Percentiles rank a stretch among this genome's conserved stretches.
These are phyloP conservation scores for Knipowitschia caucasica DNA, from an alignment of 2,797 vertebrate species.

Conservation along the genomic window DNA sequence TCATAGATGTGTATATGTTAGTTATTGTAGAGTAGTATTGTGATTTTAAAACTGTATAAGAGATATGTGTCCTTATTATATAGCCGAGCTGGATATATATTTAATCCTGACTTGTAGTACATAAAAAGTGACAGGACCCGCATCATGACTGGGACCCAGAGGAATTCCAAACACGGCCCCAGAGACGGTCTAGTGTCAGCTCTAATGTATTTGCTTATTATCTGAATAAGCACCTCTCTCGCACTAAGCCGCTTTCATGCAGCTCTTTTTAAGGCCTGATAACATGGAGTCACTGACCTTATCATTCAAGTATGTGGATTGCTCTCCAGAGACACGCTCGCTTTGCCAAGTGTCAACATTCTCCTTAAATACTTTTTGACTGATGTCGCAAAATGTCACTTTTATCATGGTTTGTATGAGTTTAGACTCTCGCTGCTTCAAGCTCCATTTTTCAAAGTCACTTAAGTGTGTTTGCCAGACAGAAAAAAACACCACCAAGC, in stretches of 20 bases:
- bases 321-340: not conserved
- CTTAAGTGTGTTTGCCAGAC: not conserved
- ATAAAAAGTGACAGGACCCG: not conserved
- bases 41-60: too few species aligned
- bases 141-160: slow-evolving; percentile 2
- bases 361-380: slow-evolving; percentile 2
- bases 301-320: not conserved
- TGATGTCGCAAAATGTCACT: slow-evolving; percentile 6
- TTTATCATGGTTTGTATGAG: slow-evolving; percentile 6
- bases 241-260: slow-evolving; percentile 14
- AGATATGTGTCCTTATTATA: too few species aligned
- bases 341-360: slow-evolving; percentile 4
- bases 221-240: slow-evolving; percentile 7
- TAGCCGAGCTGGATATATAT: too few species aligned
- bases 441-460: slow-evolving; percentile 5
- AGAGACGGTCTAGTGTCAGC: slow-evolving; percentile 13
- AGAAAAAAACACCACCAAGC: not conserved
- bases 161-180: slow-evolving; percentile 5
- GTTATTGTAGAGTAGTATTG: too few species aligned
- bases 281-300: slow-evolving; percentile 2
- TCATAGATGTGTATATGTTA: too few species aligned
- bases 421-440: not conserved
- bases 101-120: too few species aligned
- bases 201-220: slow-evolving; percentile 15
- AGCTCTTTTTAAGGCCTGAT: not conserved